Conservation (phyloP, 2,888 invertebrate species). For the Dynastes grantii region DNA sequence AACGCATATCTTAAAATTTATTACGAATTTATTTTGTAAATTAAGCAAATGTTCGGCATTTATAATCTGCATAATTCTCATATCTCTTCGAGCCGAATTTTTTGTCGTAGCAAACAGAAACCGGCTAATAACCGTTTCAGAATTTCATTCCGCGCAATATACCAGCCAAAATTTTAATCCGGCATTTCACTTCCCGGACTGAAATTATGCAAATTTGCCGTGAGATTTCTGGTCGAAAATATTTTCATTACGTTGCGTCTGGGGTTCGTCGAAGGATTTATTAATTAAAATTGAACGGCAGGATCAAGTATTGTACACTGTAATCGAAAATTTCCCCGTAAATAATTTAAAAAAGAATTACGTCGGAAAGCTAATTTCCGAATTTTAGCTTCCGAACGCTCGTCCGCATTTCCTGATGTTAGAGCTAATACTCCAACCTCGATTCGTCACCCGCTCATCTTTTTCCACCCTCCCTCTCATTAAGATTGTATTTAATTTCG, state of each 20-base stretch:
- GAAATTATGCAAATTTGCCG: conserved; percentile 18
- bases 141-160: conserved; percentile 19
- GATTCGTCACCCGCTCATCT: conserved; percentile 9
- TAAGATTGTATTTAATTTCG: conserved; percentile 46
- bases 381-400: conserved; percentile 17
- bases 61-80: background rate
- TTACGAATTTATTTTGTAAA: too few relatives aligned
- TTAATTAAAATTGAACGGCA: conserved; percentile 40
- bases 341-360: conserved; percentile 32
- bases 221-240: conserved; percentile 15
- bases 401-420: conserved; percentile 2
- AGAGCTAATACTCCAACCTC: background rate
- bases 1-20: too few relatives aligned
- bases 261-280: background rate
- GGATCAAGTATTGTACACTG: conserved; percentile 21
- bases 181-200: background rate
- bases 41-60: too few relatives aligned
- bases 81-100: background rate
- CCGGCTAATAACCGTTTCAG: background rate
- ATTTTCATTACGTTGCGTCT: background rate
- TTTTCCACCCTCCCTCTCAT: conserved; percentile 23
- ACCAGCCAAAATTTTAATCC: conserved; percentile 16
- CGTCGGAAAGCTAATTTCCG: conserved; percentile 28
- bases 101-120: conserved; percentile 10
- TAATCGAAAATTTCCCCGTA: conserved; percentile 36